Evolutionary conservation across 1,140 invertebrate genomes (phyloP).

Genomic region (Drosophila subobscura): DNA sequence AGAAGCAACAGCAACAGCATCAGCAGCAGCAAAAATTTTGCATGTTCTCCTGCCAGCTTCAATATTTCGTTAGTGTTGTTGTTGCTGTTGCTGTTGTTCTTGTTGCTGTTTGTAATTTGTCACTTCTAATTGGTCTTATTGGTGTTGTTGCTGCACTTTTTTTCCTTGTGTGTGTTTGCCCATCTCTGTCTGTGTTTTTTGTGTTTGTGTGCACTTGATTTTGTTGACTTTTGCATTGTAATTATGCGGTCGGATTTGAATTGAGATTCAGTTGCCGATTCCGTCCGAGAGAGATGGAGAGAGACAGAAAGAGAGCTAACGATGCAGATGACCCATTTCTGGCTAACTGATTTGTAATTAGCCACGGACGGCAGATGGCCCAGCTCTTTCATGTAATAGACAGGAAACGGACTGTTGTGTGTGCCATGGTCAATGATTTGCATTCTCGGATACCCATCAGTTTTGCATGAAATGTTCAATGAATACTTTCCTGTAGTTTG

Average conservation of each 20-base stretch:
- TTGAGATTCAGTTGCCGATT: conserved; percentile 41
- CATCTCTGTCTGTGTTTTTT: neutral
- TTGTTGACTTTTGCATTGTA: conserved; percentile 64
- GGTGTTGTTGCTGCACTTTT: conserved; percentile 41
- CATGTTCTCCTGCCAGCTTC: conserved; percentile 31
- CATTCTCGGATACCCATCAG: conserved; percentile 22
- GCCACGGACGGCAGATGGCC: conserved; percentile 23
- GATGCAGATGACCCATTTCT: conserved; percentile 57
- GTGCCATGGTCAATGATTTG: conserved; percentile 19
- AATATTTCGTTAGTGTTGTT: conserved; percentile 9
- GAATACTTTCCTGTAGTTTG: conserved; percentile 6
- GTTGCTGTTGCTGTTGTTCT: conserved; percentile 10
- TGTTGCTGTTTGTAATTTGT: conserved; percentile 62
- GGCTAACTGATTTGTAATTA: conserved; percentile 53
- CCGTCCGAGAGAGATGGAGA: neutral
- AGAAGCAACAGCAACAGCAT: neutral
- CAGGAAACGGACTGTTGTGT: conserved; percentile 45
- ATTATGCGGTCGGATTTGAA: conserved; percentile 59
- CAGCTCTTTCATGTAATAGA: conserved; percentile 42
- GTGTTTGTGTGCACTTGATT: conserved; percentile 52
- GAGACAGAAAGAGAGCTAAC: conserved; percentile 28
- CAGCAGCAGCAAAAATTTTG: conserved; percentile 7
- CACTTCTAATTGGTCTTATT: conserved; percentile 63
- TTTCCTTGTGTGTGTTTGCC: conserved; percentile 5
- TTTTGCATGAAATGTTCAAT: conserved; percentile 28